These are phyloP conservation scores for Serripes groenlandicus DNA, from an alignment of 2,888 invertebrate species.

Conservation along the genomic window DNA sequence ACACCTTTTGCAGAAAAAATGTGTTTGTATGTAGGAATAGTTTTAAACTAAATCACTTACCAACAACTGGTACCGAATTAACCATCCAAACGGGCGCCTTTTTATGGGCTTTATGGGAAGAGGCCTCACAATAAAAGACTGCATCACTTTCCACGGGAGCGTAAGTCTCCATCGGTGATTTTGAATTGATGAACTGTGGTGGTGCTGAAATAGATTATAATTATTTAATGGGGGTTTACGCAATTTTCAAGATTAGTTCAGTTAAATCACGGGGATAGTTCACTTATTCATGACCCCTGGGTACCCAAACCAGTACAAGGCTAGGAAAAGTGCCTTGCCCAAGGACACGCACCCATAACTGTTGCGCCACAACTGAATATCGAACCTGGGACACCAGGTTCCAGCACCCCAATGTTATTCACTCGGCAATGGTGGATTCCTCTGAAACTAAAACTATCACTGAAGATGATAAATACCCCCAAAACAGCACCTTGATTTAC, in stretches of 20 bases:
- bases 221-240: not conserved
- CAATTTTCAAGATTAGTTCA: not conserved
- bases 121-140: conserved; percentile 27
- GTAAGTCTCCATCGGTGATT: not conserved
- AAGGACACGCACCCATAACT: too few species aligned
- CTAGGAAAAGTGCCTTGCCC: too few species aligned
- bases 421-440: too few species aligned
- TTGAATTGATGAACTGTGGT: conserved; percentile 9
- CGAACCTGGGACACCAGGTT: too few species aligned
- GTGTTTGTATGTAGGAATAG: too few species aligned
- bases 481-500: too few species aligned
- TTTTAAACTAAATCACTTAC: too few species aligned
- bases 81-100: conserved; percentile 23
- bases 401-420: too few species aligned
- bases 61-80: conserved; percentile 27
- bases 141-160: conserved; percentile 27
- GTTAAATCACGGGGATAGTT: not conserved
- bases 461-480: too few species aligned
- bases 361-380: too few species aligned
- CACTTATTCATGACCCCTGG: not conserved
- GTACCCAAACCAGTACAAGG: not conserved
- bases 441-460: too few species aligned
- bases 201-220: conserved; percentile 32
- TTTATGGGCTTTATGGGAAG: conserved; percentile 19
- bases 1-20: not conserved